Conservation (phyloP, 2,113 vertebrate genomes). For the Nothocercus julius region DNA sequence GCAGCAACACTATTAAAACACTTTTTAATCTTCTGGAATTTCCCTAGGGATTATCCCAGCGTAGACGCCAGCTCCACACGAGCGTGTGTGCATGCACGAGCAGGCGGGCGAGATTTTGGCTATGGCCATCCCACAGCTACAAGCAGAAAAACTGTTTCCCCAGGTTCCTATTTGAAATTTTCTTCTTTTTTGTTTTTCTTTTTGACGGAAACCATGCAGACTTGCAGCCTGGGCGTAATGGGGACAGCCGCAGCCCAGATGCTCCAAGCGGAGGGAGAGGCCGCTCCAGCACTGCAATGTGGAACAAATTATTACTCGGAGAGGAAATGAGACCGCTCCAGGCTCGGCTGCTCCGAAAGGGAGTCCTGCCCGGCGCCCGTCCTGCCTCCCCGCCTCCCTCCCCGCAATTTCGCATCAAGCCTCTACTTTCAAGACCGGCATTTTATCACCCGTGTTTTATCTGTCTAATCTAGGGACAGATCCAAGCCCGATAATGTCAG, state of each 20-base stretch:
- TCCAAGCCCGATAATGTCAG: not conserved
- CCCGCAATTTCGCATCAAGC: not conserved
- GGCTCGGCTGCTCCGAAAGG: not conserved
- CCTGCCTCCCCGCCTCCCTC: not conserved
- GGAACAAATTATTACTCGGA: slow-evolving; percentile 73
- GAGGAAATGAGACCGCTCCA: slow-evolving; percentile 38
- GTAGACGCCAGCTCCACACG: rapidly evolving
- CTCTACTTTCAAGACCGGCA: rapidly evolving
- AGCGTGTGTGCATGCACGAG: not conserved
- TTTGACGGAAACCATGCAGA: slow-evolving; percentile 31
- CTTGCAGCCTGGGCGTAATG: not conserved
- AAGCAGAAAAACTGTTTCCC: slow-evolving; percentile 18
- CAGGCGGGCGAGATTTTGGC: not conserved
- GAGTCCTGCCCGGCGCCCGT: not conserved
- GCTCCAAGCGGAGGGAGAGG: slow-evolving; percentile 51
- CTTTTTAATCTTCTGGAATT: slow-evolving; percentile 39
- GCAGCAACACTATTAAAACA: slow-evolving; percentile 9
- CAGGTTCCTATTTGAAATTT: not conserved
- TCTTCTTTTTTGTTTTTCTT: not conserved
- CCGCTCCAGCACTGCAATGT: slow-evolving; percentile 36
- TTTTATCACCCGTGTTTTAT: not conserved
- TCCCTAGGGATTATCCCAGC: not conserved
- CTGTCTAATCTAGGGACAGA: not conserved
- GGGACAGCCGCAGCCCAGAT: slow-evolving; percentile 21
- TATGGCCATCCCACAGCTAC: not conserved